Evolutionary conservation across 2,888 invertebrate species (phyloP), one percentile per base, ranked within the genome.

Genomic region (Nymphalis urticae): DNA sequence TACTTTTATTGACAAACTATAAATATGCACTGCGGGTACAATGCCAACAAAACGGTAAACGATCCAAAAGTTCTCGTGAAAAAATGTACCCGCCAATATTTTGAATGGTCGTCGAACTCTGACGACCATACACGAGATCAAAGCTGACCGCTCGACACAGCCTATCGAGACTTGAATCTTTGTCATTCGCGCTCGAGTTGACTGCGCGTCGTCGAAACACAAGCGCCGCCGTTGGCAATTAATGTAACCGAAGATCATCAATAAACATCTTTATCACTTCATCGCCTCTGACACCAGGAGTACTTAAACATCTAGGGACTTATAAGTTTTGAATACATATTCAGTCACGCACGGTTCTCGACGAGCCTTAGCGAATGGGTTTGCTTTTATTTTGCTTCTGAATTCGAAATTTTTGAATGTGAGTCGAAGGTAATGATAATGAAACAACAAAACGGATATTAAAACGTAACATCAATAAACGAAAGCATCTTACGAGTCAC

Each of bases 251-350:
- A 89, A 89, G 89, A 92, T 91, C 91, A 92, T 92, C 89, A 92
- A 90, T 92, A 91, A 90, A 89, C 87, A 88, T 84, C 86, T 90
- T 91, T 90, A 92, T 92, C 92, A 89, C 87, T 88, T 88, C 89
- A 92, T 92, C 92, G 85, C 81, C 81, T 82, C 82, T 85, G 90
- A 89, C 89, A 86, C 82, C 81, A 79, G 76, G 80, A 79, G 85
- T 83, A 85, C 86, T 87, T 85, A 86, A 81, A 87, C 84, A 84
- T 84, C 87, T 83, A 85, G 84, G 83, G 81, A 80, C 84, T 84
- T 85, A 85, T 85, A 81, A 85, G 80, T 86, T 86, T 87, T 87
- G 81, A 87, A 88, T 69, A 71, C 68, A 64, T 88, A 85, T 85
- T 81, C 82, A 86, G 87, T 88, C 90, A 90, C 91, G 90, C 90